phyloP scores from a whole-genome alignment of 2,888 invertebrate species.

The Synanthedon tipuliformis region DNA sequence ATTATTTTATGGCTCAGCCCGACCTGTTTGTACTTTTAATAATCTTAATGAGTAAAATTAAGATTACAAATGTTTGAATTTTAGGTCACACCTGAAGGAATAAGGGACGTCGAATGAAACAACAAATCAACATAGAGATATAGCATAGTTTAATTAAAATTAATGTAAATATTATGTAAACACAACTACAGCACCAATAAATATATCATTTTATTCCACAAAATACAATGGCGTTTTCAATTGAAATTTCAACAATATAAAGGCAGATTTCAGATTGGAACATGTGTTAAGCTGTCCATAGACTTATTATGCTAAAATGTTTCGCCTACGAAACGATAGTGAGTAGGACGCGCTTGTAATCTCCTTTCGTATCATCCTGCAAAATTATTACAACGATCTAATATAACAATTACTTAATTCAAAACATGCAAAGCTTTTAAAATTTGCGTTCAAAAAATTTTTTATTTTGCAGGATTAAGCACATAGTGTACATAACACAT shows the following conservation, averaged over 20 bases:
- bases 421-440: constrained; percentile 39
- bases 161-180: constrained; percentile 60
- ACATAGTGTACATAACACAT: constrained; percentile 72
- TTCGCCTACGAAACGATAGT: constrained; percentile 59
- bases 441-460: constrained; percentile 24
- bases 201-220: constrained; percentile 61
- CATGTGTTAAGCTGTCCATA: constrained; percentile 24
- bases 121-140: constrained; percentile 29
- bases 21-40: too few species aligned
- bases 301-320: constrained; percentile 31
- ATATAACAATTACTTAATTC: constrained; percentile 15
- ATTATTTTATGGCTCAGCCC: too few species aligned
- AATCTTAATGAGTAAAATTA: too few species aligned
- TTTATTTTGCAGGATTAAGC: constrained; percentile 56
- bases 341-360: constrained; percentile 76
- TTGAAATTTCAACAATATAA: constrained; percentile 48
- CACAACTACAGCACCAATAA: constrained; percentile 69
- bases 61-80: constrained; percentile 13
- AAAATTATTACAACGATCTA: constrained; percentile 53
- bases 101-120: constrained; percentile 52
- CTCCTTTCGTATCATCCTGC: constrained; percentile 78
- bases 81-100: constrained; percentile 63
- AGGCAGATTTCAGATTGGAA: constrained; percentile 52
- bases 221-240: constrained; percentile 54
- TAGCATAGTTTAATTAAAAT: constrained; percentile 50